Base-by-base conservation (phyloP, 1,140 invertebrate genomes). In the Cecropterus lyciades region DNA sequence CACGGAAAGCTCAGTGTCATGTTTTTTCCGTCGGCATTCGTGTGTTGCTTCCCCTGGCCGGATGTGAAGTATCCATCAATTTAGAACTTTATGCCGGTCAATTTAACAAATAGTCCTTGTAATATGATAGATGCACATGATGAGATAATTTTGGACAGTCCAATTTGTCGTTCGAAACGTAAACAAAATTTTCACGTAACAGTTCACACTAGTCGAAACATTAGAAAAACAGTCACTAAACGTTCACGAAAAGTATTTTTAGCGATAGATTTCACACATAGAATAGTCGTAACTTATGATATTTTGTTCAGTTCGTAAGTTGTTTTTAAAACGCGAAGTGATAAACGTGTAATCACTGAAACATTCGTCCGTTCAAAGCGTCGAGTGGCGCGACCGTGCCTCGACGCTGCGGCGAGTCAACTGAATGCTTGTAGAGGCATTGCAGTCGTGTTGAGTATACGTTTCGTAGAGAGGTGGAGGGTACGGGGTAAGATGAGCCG, bases 1-100 rank as follows among this genome's bases (percentile, higher is more conserved):
- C 83, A 87, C 82, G 67, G 65, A 78, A 78, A 75, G 80, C 84
- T 87, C 81, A 83, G 85, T 90, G 91, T 92, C 87, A 91, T 92
- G 88, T 92, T 90, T 91, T 91, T 87, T 86, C 87, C 89, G 88
- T 82, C 85, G 82, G 87, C 79, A 84, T 88, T 84, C 73, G 87
- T 87, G 69, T 84, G 78, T 75, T 79, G 69, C 77, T 83, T 89
- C 82, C 86, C 84, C 82, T 85, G 81, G 78, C 83, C 85, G 85
- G 85, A 91, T 82, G 85, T 82, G 76, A 76, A 89, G 81, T 80
- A 89, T 92, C 89, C 89, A 92, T 92, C 84, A 92, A 92, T 89
- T 89, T 89, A 89, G 78, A 70, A 88, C 85, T 74, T 79, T 82
- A 86, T 82, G 84, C 82, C 69, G 69, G 75, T 76, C 72, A 84